Percentiles rank a stretch among this genome's conserved stretches.
phyloP scores from a whole-genome alignment of 1,140 invertebrate genomes.

The Helicorthomorpha holstii region DNA sequence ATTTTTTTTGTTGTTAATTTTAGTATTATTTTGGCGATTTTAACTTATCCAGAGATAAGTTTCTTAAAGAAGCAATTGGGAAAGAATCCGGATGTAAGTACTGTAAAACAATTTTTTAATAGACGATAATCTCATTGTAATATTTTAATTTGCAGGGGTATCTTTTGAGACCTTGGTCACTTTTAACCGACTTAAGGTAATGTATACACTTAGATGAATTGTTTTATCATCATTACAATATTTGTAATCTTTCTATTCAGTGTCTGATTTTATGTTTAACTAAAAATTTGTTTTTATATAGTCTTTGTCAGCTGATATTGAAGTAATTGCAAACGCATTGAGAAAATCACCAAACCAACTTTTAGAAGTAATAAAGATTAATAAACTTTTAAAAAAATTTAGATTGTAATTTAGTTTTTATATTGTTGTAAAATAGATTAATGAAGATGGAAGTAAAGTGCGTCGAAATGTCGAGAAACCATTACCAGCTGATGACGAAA shows the following conservation, averaged over 20 bases:
- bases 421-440: background rate
- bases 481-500: constrained; percentile 18
- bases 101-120: constrained; percentile 13
- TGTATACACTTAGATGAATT: background rate
- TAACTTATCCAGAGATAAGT: constrained; percentile 22
- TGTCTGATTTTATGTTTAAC: background rate
- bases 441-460: constrained; percentile 20
- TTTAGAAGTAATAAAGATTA: constrained; percentile 9
- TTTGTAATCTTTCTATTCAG: background rate
- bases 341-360: constrained; percentile 19
- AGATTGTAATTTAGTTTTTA: background rate
- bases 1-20: constrained; percentile 6
- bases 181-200: constrained; percentile 22
- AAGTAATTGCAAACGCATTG: constrained; percentile 19
- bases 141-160: constrained; percentile 17
- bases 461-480: constrained; percentile 19
- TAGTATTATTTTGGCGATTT: constrained; percentile 27
- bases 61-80: constrained; percentile 21
- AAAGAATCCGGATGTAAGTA: constrained; percentile 26
- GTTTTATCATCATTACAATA: background rate
- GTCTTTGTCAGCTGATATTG: constrained; percentile 16
- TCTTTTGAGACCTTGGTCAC: constrained; percentile 22
- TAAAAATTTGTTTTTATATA: constrained; percentile 1
- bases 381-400: background rate
- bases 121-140: background rate